Evolutionary conservation across 2,888 invertebrate genomes (phyloP), one percentile per base, ranked within the genome.

Genomic region (Trichogramma evanescens): DNA sequence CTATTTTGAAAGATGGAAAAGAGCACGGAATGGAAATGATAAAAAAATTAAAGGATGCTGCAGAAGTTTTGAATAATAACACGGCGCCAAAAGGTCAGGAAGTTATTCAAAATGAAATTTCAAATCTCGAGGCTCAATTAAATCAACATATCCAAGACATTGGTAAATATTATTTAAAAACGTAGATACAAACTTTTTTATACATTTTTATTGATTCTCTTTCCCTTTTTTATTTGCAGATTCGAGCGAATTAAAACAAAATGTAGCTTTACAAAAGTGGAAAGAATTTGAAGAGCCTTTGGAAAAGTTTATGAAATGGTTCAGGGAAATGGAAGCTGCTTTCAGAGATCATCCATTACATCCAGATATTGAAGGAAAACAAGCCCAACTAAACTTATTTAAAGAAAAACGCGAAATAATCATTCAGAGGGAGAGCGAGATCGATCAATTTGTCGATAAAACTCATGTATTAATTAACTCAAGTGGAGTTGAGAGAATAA

Each of bases 401-500:
- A 86, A 88, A 68, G 85, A 87, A 54, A 84, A 89, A 69, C 85
- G 91, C 26, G 89, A 91, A 64, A 83, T 85, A 54, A 88, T 96
- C 54, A 80, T 88, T 54, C 84, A 84, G 8, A 89, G 91, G 70
- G 95, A 96, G 77, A 86, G 87, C 69, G 88, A 89, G 73, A 86
- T 96, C 49, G 95, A 95, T 75, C 83, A 86, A 8, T 95, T 95
- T 72, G 86, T 93, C 38, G 95, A 96, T 76, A 88, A 87, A 70
- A 91, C 93, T n/a, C 93, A 95, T 73, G 85, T 86, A 8, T 80
- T 97, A 57, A 83, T 94, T 1, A 91, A 93, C 73, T 81, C 87
- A 41, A 93, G 93, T 70, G 89, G 89, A 0, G 90, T 91, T 0
- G 92, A 93, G 68, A 85, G 91, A 57, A 84, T 95, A 13, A 92